Base-by-base conservation (phyloP, 2,888 invertebrate genomes). In the Cylloceria caligata region DNA sequence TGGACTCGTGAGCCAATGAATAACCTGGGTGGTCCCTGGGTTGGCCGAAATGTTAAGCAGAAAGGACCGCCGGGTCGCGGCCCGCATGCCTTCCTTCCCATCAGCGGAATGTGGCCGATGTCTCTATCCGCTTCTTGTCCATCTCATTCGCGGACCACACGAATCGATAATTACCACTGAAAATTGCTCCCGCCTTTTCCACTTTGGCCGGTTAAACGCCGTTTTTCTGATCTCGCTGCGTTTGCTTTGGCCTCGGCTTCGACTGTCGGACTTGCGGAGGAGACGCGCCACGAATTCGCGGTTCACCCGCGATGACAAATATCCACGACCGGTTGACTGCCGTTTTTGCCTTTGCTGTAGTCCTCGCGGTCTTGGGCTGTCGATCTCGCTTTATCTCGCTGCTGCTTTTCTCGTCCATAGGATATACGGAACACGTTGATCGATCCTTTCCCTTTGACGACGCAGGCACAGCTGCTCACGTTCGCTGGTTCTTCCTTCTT, bases 121-220 rank as follows among this genome's bases (percentile, higher is more conserved):
- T 92, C 92, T 92, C 92, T 92, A 92, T 92, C 91, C 90, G 90
- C 88, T 92, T 92, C 92, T 92, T 91, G 89, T 89, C 86, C 83
- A 72, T 83, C 87, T 82, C 83, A 86, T 81, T 75, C 83, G 85
- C 67, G 89, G 92, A 92, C 92, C 92, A 92, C 92, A 92, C 92
- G 88, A 92, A 92, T 92, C 92, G 92, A 92, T 92, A 92, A 92
- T 92, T 92, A 90, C 89, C 89, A 90, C 88, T 90, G 89, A 90
- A 92, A 91, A 91, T 92, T 89, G 89, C 90, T 87, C 87, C 87
- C 88, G 88, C 88, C 90, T 90, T 91, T 91, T 90, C 89, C 91
- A 89, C 90, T 89, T 89, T 86, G 84, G 84, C 84, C 82, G 85
- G 85, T 88, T 89, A 89, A 92, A 90, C 84, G 86, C 79, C 83